phyloP scores from a whole-genome alignment of 1,140 invertebrate genomes.

The Tachypleus tridentatus region DNA sequence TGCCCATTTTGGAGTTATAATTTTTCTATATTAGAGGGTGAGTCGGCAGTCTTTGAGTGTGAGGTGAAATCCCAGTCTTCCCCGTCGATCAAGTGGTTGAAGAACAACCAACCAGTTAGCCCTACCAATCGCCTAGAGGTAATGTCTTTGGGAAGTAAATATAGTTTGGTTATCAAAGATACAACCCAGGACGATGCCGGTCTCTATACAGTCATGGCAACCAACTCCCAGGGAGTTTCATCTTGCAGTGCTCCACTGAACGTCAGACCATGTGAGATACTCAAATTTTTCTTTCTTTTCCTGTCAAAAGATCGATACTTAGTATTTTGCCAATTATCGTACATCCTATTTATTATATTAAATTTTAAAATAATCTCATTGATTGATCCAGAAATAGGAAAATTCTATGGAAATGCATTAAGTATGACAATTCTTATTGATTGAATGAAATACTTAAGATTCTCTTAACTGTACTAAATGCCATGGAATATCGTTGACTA shows the following conservation, averaged over 20 bases:
- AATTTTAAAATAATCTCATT: too few relatives aligned
- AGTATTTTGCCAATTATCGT: too few relatives aligned
- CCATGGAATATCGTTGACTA: too few relatives aligned
- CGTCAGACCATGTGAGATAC: conserved; percentile 46
- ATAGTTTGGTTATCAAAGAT: conserved; percentile 61
- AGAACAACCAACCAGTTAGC: conserved; percentile 70
- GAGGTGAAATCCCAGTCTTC: conserved; percentile 44
- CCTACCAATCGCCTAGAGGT: conserved; percentile 59
- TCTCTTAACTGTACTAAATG: too few relatives aligned
- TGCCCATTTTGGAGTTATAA: neutral
- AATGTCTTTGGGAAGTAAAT: conserved; percentile 39
- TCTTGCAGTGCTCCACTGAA: conserved; percentile 66
- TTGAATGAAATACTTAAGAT: too few relatives aligned
- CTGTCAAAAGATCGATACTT: too few relatives aligned
- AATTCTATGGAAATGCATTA: too few relatives aligned
- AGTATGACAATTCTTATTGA: too few relatives aligned
- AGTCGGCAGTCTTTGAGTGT: conserved; percentile 71
- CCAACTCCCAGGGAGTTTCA: conserved; percentile 58
- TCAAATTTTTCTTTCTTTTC: too few relatives aligned
- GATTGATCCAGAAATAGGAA: too few relatives aligned
- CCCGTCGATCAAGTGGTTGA: conserved; percentile 67
- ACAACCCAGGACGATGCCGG: conserved; percentile 70
- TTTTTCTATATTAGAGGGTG: conserved; percentile 52
- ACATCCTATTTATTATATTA: too few relatives aligned
- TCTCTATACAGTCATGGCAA: conserved; percentile 80